Evolutionary conservation across 2,888 invertebrate genomes (phyloP).

Genomic region (Athalia circularis): DNA sequence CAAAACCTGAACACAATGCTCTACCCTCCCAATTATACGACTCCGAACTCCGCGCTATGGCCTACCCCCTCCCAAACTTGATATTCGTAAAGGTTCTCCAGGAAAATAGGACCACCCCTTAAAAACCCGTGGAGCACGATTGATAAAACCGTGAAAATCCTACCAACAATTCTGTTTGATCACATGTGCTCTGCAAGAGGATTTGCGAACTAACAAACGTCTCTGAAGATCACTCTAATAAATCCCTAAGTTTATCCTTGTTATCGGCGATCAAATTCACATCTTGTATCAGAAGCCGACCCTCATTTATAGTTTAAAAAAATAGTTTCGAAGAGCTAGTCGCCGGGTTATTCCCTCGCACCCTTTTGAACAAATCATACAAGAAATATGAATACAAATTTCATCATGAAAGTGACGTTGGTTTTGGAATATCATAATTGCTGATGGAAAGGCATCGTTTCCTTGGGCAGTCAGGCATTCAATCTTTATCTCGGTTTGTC

Average conservation of each 20-base stretch:
- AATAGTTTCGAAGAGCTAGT: too few species aligned
- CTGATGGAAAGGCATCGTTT: constrained; percentile 1
- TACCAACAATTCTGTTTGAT: constrained; percentile 19
- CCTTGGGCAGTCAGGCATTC: neutral
- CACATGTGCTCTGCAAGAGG: constrained; percentile 15
- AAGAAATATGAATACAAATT: too few species aligned
- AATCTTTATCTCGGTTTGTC: neutral
- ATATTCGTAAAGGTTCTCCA: neutral
- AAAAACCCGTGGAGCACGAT: neutral
- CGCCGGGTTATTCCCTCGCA: too few species aligned
- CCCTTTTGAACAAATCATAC: too few species aligned
- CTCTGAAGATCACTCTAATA: neutral
- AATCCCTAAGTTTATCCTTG: too few species aligned
- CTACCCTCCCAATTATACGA: constrained; percentile 63
- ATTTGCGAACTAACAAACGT: neutral
- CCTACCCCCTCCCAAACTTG: neutral
- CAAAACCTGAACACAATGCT: constrained; percentile 59
- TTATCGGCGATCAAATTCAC: too few species aligned
- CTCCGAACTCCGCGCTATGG: constrained; percentile 34
- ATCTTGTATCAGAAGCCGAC: too few species aligned
- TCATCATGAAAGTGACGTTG: too few species aligned
- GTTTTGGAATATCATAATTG: constrained; percentile 22
- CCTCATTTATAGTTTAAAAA: too few species aligned
- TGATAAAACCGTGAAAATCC: constrained; percentile 43
- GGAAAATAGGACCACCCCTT: constrained; percentile 14